Base-by-base conservation (phyloP, 2,888 invertebrate species). In the Campoplex capitator region DNA sequence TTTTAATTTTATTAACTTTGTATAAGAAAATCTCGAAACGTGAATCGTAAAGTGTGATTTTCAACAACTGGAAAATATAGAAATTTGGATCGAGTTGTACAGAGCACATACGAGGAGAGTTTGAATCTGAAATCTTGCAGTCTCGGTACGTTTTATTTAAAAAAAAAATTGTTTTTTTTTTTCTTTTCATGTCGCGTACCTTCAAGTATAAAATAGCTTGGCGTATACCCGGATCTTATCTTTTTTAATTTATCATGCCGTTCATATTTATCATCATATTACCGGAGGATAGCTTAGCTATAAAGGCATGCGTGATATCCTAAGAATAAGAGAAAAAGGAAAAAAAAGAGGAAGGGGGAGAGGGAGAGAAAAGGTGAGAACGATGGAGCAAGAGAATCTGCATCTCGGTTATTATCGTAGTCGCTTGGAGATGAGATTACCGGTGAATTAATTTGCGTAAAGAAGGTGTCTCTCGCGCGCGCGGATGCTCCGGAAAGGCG, bases 401-500 rank as follows among this genome's bases (percentile, higher is more conserved):
- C 65, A 81, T 67, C 65, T 83, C 7, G 45, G 67, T n/a, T 74
- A 73, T 71, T 83, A 67, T 71, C 85, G 83, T 76, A 62, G 62
- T 45, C 67, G 54, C 54, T 54, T 23, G 38, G 81, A 76, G 74
- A 82, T 82, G 82, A 73, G 84, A 85, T 85, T 80, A 65, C 70
- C 70, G 77, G 82, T 74, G 74, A 83, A 83, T 83, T 78, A 54
- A 83, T 77, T 68, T 56, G 75, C 70, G 84, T 71, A 42, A 58
- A 62, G 42, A 58, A 70, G 58, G 51, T 54, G 54, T 62, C 65
- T 67, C 65, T 67, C 23, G 0, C 62, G 70, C 38, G 38, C 62
- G 70, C 48, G 18, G 70, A 84, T 51, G 51, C 78, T 74, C 71
- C 79, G 86, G 85, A 80, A 84, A 79, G 80, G 70, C 80, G 86